phyloP scores from a whole-genome alignment of 2,113 vertebrate genomes.

The Lampris megalopsis region DNA sequence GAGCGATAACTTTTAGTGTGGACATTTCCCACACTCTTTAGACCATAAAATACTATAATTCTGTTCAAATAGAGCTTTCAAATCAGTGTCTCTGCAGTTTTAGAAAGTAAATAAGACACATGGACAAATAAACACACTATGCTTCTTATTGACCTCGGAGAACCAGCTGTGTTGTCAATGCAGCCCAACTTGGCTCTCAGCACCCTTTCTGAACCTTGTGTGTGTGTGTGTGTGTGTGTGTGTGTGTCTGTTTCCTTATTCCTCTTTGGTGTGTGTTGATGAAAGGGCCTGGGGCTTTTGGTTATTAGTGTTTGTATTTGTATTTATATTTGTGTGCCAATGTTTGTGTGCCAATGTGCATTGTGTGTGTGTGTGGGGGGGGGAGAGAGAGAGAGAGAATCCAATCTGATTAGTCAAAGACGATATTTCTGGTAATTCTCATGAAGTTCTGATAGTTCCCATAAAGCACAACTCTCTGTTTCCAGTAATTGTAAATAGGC shows the following conservation, averaged over 20 bases:
- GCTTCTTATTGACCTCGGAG: constrained; percentile 67
- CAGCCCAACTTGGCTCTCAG: constrained; percentile 45
- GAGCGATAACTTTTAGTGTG: constrained; percentile 39
- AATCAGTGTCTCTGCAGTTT: constrained; percentile 56
- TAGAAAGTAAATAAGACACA: constrained; percentile 73
- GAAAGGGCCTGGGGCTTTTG: constrained; percentile 27
- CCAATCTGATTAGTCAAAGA: constrained; percentile 23
- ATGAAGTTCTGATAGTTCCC: constrained; percentile 13
- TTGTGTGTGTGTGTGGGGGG: not conserved
- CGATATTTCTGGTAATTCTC: not conserved
- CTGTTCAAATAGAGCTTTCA: constrained; percentile 70
- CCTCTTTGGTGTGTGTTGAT: constrained; percentile 13
- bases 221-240: not conserved
- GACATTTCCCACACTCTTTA: constrained; percentile 73
- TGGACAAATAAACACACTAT: constrained; percentile 72
- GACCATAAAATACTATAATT: constrained; percentile 51
- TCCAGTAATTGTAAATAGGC: not conserved
- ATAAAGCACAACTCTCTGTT: not conserved
- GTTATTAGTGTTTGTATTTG: constrained; percentile 39
- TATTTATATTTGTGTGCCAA: constrained; percentile 20
- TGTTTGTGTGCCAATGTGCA: constrained; percentile 3
- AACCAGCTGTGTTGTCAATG: constrained; percentile 70
- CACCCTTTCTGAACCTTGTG: constrained; percentile 19
- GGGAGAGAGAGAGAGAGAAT: constrained; percentile 11
- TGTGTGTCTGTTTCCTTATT: constrained; percentile 12